Base-by-base conservation (phyloP, 2,113 vertebrate genomes). In the Vicugna pacos region DNA sequence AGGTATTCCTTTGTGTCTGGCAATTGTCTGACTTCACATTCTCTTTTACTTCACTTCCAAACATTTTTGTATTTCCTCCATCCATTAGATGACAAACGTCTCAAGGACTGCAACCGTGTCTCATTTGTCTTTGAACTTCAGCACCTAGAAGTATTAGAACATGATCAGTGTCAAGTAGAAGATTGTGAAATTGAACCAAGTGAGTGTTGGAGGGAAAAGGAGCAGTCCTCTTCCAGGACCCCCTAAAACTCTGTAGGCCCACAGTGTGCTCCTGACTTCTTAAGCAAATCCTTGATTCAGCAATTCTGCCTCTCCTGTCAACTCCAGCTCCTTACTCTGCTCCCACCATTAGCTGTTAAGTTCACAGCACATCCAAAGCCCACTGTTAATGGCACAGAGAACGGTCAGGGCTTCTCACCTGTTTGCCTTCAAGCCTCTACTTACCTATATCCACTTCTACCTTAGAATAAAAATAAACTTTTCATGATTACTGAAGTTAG, bases 41-140 rank as follows among this genome's bases (percentile, higher is more conserved):
- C 12, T 69, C 38, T 80, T 80, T 86, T 76, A 70, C 64, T 94
- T 86, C 30, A 46, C 62, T 91, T 79, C 5, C 58, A 91, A 91
- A 77, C 6, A 46, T 72, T 72, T 54, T 50, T 90, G n/a, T 67
- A 5, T 46, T 56, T 77, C 13, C 82, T 70, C 87, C 46, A 82
- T 32, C 69, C 19, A 52, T 26, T 26, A 8, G 5, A 60, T 73
- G 13, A 87, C n/a, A 73, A 32, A 30, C 48, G 72, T 87, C 38
- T 93, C 60, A 77, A 77, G 16, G 87, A 79, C 1, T 62, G 8
- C 13, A 90, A 2, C 48, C 65, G 1, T 7, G 0, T 35, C 54
- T 77, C 69, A 79, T 46, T 56, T 80, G 26, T 73, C 38, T 84
- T 90, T 84, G 50, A 80, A 80, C 28, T 60, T 60, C 28, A n/a